These are phyloP conservation scores for Axinella damicornis DNA, from an alignment of 37 sponge, comb jelly and placozoan species.

Conservation along the genomic window DNA sequence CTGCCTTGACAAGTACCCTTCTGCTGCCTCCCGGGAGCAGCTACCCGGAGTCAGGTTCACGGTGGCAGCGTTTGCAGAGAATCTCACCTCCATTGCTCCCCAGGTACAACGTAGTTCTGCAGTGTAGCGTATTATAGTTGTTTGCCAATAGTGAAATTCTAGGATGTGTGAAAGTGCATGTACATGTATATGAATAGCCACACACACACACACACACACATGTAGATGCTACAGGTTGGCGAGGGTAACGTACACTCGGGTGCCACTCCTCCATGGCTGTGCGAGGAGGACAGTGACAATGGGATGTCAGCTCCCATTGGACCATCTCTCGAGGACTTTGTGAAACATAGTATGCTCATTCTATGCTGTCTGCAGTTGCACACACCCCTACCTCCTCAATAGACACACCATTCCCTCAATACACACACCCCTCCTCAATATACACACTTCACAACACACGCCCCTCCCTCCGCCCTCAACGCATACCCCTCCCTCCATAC, in stretches of 20 bases:
- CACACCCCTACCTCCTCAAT: too few species aligned
- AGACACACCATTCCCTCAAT: too few species aligned
- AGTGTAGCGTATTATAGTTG: too few species aligned
- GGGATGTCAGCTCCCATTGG: constrained; percentile 39
- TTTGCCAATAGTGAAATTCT: too few species aligned
- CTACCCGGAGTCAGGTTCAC: neutral
- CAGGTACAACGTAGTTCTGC: neutral
- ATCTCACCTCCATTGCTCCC: neutral
- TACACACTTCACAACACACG: too few species aligned
- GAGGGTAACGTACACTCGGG: constrained; percentile 79
- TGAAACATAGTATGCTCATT: constrained; percentile 50
- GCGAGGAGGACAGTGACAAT: constrained; percentile 44
- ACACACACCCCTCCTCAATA: too few species aligned
- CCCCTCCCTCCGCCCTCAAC: too few species aligned
- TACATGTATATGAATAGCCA: too few species aligned
- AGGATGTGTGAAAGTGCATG: neutral
- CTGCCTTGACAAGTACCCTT: neutral
- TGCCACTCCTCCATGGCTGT: constrained; percentile 84
- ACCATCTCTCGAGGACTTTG: constrained; percentile 71
- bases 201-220: constrained; percentile 5
- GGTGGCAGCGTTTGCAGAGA: neutral
- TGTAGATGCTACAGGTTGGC: neutral
- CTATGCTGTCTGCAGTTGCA: neutral
- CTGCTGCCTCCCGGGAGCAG: too few species aligned
- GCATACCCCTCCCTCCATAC: too few species aligned